Base-by-base conservation (phyloP, 2,888 invertebrate species). In the Amblyteles armatorius region DNA sequence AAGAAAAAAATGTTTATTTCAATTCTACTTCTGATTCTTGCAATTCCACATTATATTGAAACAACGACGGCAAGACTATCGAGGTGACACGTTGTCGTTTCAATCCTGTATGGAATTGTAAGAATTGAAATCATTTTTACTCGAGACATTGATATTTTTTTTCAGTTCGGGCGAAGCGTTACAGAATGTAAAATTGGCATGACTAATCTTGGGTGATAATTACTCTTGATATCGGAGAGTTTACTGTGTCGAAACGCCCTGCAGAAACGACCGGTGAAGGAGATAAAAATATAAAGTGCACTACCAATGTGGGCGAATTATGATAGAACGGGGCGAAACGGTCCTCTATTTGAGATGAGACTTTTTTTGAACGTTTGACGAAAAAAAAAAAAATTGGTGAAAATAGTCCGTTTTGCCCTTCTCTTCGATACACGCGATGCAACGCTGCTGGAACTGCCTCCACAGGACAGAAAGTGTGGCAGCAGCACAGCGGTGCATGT, bases 401-500 rank as follows among this genome's bases (percentile, higher is more conserved):
- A 3, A 16, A 16, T 48, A 48, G 44, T 48, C 16, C 13, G 5
- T 4, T 48, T 16, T 48, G 4, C 44, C 44, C 13, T 4, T 48
- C 40, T 48, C 44, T 13, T 48, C 44, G 44, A 3, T 16, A 36
- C 22, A 72, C 7, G 36, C 50, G 13, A 13, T 26, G 55, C 55
- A 55, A 55, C 9, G 55, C 55, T 33, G 72, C 22, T 79, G 22
- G 60, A 63, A 52, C 63, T 48, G 48, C 71, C 19, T 71, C 65
- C 40, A 19, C 19, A 36, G 72, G 19, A 57, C 55, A 55, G 40
- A 72, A 57, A 57, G 33, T 44, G 44, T 60, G 33, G 40, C 40
- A 40, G 76, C 36, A 76, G 33, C 50, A 76, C 76, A 72, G 50
- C n/a, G 19, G 67, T 55, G 65, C 16, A 13, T 11, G 72, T 9